Evolutionary conservation across 2,888 invertebrate genomes (phyloP).

Genomic region (Pollenia labialis): DNA sequence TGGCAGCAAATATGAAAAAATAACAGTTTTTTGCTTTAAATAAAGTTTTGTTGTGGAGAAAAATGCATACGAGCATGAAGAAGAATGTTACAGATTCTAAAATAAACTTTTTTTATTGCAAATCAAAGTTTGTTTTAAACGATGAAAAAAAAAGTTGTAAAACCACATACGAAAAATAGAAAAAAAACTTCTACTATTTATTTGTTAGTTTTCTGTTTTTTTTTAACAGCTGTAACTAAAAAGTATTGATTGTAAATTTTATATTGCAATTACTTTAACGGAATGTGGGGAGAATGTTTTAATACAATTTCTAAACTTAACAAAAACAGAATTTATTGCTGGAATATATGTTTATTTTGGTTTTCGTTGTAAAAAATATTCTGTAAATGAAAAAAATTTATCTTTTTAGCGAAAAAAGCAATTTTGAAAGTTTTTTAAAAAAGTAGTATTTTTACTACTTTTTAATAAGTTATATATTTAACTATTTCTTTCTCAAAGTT

Average conservation of each 20-base stretch:
- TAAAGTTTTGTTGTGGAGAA: slow-evolving; percentile 36
- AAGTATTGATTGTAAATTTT: slow-evolving; percentile 13
- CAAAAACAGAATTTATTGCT: too few species aligned
- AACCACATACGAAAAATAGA: slow-evolving; percentile 14
- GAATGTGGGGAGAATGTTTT: not conserved
- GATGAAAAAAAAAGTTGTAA: slow-evolving; percentile 12
- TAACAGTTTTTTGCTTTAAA: slow-evolving; percentile 3
- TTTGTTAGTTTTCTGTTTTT: slow-evolving; percentile 17
- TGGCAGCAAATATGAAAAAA: not conserved
- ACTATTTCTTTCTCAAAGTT: too few species aligned
- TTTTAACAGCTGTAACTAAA: slow-evolving; percentile 32
- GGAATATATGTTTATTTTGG: not conserved
- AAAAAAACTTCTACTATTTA: slow-evolving; percentile 11
- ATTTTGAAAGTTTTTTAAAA: not conserved
- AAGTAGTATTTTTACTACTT: not conserved
- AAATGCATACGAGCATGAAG: slow-evolving; percentile 23
- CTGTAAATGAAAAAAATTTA: too few species aligned
- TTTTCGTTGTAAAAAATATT: not conserved
- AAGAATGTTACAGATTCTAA: not conserved
- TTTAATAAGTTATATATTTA: too few species aligned
- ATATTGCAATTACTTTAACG: not conserved
- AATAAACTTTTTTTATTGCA: slow-evolving; percentile 6
- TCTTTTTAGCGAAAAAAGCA: not conserved
- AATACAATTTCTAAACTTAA: too few species aligned
- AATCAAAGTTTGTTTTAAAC: slow-evolving; percentile 44